A percentile compares a stretch with the other conserved stretches of the same genome.
Evolutionary conservation across 2,888 invertebrate species (phyloP).

Genomic region (Euzetes globulus): DNA sequence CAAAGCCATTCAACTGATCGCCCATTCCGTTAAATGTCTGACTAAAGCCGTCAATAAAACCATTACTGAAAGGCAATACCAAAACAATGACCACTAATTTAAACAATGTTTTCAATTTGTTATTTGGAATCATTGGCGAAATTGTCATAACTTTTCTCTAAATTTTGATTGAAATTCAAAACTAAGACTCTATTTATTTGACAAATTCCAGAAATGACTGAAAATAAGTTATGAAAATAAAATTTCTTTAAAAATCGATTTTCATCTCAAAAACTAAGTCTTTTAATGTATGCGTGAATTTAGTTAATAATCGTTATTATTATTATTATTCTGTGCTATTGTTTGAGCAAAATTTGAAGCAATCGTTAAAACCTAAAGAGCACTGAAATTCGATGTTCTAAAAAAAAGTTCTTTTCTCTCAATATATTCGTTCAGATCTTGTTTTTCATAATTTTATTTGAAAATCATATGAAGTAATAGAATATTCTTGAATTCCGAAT

Average conservation of each 20-base stretch:
- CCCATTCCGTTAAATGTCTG: constrained; percentile 22
- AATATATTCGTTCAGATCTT: no score
- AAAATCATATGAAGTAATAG: no score
- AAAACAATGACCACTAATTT: neutral
- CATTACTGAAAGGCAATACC: constrained; percentile 16
- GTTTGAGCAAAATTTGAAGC: neutral
- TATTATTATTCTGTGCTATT: neutral
- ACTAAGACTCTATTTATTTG: neutral
- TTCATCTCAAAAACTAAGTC: neutral
- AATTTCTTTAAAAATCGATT: neutral
- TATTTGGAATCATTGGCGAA: neutral
- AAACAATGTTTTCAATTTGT: neutral
- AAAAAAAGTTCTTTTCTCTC: no score
- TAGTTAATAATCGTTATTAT: neutral
- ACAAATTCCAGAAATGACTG: neutral
- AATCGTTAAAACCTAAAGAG: neutral
- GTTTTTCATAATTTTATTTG: no score
- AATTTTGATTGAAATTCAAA: neutral
- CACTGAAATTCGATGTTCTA: no score
- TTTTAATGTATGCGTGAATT: neutral
- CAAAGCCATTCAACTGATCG: constrained; percentile 20
- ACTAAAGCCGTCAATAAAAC: constrained; percentile 25
- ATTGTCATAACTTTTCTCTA: neutral
- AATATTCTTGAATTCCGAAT: no score
- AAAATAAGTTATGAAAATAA: neutral